Evolutionary conservation across 2,888 invertebrate species (phyloP), one percentile per base, ranked within the genome.

Genomic region (Liposcelis brunnea): DNA sequence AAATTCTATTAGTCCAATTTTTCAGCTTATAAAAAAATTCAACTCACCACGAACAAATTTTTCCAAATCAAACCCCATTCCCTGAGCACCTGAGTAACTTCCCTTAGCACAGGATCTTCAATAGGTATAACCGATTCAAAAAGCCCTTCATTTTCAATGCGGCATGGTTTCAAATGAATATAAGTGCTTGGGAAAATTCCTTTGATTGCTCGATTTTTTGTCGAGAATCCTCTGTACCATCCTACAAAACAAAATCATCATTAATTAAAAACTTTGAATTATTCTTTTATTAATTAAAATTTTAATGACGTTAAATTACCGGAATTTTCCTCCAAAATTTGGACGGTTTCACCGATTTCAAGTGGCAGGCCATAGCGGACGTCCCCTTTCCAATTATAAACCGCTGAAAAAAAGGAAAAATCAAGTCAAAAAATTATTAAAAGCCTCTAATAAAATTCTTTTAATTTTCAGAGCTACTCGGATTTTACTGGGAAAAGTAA

Each of bases 41-140:
- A 31, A 67, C 79, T 67, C 66, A 91, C 91, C 73, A 90, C 82
- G 71, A 82, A 93, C 38, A 90, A 72, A 53, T 78, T 79, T 59
- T 90, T 90, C 93, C 93, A 93, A 51, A 89, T 79, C 52, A 81
- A 72, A 12, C 82, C 84, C 94, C 94, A 94, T 75, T 94, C 94
- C 58, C 90, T 68, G 37, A 93, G 67, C 0, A 91, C 91, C 51
- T 85, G 78, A 0, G 89, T 85, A 45, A 91, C 87, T 67, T 94
- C 93, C 44, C 80, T 72, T 1, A 90, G 85, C n/a, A 90, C 77
- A 1, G 85, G 78, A 66, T 94, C 93, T 56, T 87, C 87, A 53
- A 85, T 71, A 11, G 87, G 74, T 48, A 72, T 69, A 8, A 77
- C 72, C 42, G 73, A 73, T 59, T 79, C 79, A 59, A 73, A 75